phyloP scores from a whole-genome alignment of 1,140 invertebrate species.

The Eriocheir sinensis region DNA sequence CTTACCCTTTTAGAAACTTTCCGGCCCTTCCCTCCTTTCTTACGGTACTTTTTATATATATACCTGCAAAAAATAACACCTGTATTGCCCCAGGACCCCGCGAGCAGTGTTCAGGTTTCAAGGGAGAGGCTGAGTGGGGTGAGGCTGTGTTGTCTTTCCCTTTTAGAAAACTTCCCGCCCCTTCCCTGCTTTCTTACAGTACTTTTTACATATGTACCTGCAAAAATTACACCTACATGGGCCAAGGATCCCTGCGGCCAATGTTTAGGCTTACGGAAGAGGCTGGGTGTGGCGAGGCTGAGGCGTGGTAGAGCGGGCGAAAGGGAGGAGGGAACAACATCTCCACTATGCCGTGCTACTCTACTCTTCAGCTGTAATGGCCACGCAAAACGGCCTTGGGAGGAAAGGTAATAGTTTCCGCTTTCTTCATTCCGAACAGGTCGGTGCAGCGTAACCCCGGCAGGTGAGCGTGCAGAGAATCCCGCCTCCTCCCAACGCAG shows the following conservation, averaged over 20 bases:
- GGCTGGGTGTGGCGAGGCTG: not conserved
- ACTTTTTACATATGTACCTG: no score
- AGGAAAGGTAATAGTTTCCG: not conserved
- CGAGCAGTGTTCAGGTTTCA: not conserved
- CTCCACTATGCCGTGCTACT: not conserved
- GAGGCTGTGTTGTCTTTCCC: not conserved
- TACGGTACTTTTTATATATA: not conserved
- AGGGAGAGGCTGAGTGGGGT: not conserved
- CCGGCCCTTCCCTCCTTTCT: no score
- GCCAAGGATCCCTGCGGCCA: not conserved
- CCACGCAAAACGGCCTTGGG: not conserved
- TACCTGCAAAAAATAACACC: not conserved
- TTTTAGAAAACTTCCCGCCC: no score
- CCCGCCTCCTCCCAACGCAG: not conserved
- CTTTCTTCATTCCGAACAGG: not conserved
- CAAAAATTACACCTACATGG: no score
- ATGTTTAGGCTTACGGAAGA: not conserved
- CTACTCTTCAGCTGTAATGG: not conserved
- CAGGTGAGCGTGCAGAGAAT: not conserved
- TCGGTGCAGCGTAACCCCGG: not conserved
- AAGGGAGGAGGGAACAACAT: not conserved
- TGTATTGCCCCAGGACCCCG: no score
- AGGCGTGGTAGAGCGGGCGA: not conserved
- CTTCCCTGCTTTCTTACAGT: no score
- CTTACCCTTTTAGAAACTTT: not conserved